Evolutionary conservation across 2,113 vertebrate genomes (phyloP).

Genomic region (Dolichotis patagonum): DNA sequence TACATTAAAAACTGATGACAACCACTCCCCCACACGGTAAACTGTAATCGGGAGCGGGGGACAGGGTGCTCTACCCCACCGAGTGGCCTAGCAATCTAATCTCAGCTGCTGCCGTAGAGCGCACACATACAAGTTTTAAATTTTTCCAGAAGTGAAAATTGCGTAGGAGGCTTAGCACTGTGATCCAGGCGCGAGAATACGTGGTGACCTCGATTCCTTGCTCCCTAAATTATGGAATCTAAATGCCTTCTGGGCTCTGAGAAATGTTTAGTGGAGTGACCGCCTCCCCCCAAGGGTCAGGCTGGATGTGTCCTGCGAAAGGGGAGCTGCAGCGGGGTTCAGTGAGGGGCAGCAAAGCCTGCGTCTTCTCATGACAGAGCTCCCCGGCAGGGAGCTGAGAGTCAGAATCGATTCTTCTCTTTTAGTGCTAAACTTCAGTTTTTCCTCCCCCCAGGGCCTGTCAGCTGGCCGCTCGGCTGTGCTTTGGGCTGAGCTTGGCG

Average conservation of each 20-base stretch:
- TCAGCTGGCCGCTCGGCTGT: background rate
- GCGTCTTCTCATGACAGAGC: background rate
- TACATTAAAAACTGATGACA: background rate
- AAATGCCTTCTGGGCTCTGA: background rate
- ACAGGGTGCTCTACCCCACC: background rate
- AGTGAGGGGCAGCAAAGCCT: background rate
- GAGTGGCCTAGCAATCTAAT: background rate
- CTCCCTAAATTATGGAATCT: background rate
- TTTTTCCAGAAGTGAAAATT: background rate
- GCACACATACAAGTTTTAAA: background rate
- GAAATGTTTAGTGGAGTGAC: background rate
- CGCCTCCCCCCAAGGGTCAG: background rate
- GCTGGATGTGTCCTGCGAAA: background rate
- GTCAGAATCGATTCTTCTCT: constrained; percentile 22
- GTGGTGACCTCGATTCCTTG: background rate
- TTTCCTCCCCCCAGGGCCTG: background rate
- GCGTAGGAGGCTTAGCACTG: background rate
- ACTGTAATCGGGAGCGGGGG: background rate
- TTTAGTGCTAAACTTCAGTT: background rate
- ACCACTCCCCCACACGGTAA: background rate
- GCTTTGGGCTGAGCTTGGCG: background rate
- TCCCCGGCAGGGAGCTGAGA: background rate
- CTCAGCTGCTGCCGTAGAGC: accelerated
- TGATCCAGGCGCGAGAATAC: background rate
- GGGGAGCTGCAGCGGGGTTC: background rate